A percentile compares a stretch with the other conserved stretches of the same genome.
Conservation (phyloP, 2,113 vertebrate genomes). For the Rhinopomastus cyanomelas region DNA sequence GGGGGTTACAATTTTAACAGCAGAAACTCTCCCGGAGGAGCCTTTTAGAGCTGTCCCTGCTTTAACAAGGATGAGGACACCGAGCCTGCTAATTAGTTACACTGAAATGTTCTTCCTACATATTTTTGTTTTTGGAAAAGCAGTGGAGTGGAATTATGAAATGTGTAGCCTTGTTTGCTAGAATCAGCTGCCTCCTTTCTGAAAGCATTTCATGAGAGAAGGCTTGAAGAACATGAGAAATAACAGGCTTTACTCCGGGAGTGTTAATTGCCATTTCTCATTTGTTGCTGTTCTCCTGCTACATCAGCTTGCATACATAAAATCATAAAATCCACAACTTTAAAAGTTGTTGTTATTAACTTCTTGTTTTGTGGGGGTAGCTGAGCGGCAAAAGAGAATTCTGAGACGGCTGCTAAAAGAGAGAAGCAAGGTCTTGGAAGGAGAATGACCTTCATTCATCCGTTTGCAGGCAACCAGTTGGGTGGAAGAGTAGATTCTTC, state of each 20-base stretch:
- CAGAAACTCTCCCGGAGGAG: background rate
- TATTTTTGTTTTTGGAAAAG: constrained; percentile 61
- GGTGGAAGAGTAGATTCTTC: background rate
- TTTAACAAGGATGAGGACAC: constrained; percentile 27
- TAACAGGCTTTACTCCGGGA: constrained; percentile 46
- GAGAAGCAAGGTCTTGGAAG: background rate
- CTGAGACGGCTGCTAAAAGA: background rate
- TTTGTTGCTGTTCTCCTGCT: constrained; percentile 65
- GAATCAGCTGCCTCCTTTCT: constrained; percentile 66
- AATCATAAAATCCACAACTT: constrained; percentile 51
- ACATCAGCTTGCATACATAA: constrained; percentile 65
- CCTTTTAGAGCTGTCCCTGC: constrained; percentile 6
- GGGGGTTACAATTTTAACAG: background rate
- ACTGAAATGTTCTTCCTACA: constrained; percentile 56
- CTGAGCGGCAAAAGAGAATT: constrained; percentile 18
- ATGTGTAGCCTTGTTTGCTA: constrained; percentile 47
- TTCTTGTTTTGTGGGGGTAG: constrained; percentile 52
- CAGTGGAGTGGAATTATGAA: constrained; percentile 47
- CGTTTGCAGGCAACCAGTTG: background rate
- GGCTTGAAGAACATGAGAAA: constrained; percentile 55
- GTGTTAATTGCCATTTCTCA: constrained; percentile 67
- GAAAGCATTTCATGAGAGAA: constrained; percentile 46
- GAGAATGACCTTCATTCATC: background rate
- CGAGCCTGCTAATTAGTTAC: constrained; percentile 47
- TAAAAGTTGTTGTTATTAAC: constrained; percentile 52